Base-by-base conservation (phyloP, 2,888 invertebrate genomes). In the Dexiosoma caninum region DNA sequence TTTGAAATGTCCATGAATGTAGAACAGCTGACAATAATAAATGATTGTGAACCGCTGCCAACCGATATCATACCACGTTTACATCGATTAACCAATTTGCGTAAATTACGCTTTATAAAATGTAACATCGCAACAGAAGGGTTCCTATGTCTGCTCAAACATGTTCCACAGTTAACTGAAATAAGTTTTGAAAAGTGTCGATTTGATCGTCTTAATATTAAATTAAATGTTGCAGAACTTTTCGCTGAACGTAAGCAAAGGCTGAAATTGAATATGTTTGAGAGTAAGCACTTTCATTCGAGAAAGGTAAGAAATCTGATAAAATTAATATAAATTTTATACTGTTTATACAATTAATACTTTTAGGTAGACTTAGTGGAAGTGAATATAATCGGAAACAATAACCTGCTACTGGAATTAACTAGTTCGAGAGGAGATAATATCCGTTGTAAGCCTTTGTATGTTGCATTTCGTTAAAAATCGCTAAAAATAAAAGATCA, bases 181-280 rank as follows among this genome's bases (percentile, higher is more conserved):
- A 59, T 81, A 51, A 77, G 77, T 69, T 77, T 77, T 69, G 81
- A 81, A 23, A 49, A 64, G 37, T 81, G 81, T 35, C 69, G 46
- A 16, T 72, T 81, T 35, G 30, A 62, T 60, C 12, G 3, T 2
- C 40, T 9, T 1, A 49, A 51, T 9, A 57, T 77, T n/a, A 19
- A 8, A 10, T 9, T 81, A n/a, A 62, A 66, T 32, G 53, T 53
- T 3, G 35, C 35, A 2, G 62, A 74, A 10, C 0, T 81, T 1
- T 21, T 35, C 10, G 19, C 6, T 12, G 59, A 74, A 37, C 67
- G 81, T 16, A 16, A 0, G 2, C 51, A 9, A n/a, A 53, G 27
- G 32, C 57, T 81, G 59, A 81, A 51, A 74, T 53, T 81, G 37
- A 81, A 81, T 53, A 74, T 72, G 69, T 74, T 53, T 37, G 62